phyloP scores from a whole-genome alignment of 64 coral and sea anemone genomes.

The Stichodactyla helianthus region DNA sequence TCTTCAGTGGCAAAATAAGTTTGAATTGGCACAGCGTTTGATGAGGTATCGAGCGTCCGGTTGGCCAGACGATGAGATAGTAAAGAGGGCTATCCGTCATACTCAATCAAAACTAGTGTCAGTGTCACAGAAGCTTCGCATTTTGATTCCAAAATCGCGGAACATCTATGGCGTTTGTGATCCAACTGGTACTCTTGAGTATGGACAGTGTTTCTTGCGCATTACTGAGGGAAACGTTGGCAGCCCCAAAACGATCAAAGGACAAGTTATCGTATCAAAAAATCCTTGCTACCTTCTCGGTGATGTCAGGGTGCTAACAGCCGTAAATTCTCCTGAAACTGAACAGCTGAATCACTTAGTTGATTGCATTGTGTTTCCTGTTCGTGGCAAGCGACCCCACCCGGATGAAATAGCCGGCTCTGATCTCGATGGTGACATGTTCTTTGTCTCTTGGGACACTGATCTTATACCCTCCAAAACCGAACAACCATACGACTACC shows the following conservation, averaged over 20 bases:
- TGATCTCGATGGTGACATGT: conserved; percentile 87
- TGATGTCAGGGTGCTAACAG: conserved; percentile 62
- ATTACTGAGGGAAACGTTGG: conserved; percentile 58
- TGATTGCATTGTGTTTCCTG: conserved; percentile 90
- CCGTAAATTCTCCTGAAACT: conserved; percentile 42
- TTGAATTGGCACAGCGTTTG: conserved; percentile 73
- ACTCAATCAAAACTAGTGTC: conserved; percentile 51
- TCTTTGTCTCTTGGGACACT: conserved; percentile 82
- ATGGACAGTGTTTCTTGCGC: conserved; percentile 63
- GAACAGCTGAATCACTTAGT: conserved; percentile 52
- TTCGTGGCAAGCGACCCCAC: conserved; percentile 61
- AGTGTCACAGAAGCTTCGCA: conserved; percentile 49
- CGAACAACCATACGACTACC: conserved; percentile 49
- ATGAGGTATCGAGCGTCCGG: conserved; percentile 13
- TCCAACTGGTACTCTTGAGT: conserved; percentile 52
- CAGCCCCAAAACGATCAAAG: conserved; percentile 39
- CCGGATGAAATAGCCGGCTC: conserved; percentile 87
- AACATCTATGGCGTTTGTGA: conserved; percentile 91
- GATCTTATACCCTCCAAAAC: conserved; percentile 58
- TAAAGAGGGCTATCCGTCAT: conserved; percentile 27
- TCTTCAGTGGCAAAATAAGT: conserved; percentile 52
- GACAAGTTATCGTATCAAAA: conserved; percentile 68
- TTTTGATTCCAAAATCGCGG: conserved; percentile 75
- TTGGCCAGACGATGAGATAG: conserved; percentile 8
- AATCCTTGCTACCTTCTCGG: conserved; percentile 88